A percentile compares a stretch with the other conserved stretches of the same genome.
Evolutionary conservation across 2,888 invertebrate genomes (phyloP).

Genomic region (Sicus ferrugineus): DNA sequence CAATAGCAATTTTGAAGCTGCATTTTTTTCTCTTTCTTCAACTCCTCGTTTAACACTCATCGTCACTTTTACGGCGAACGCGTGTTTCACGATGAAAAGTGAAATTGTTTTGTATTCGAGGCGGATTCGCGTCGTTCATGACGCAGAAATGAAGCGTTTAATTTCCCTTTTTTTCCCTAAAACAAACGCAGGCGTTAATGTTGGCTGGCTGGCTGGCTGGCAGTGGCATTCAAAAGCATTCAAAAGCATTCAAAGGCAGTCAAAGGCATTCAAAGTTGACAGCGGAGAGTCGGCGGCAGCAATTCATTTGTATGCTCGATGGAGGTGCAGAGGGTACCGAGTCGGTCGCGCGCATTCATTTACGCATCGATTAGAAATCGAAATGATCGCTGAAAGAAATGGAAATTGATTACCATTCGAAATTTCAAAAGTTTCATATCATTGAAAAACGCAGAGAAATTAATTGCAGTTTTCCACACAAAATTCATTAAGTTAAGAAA

Average conservation of each 20-base stretch:
- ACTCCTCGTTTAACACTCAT: background rate
- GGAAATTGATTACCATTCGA: too few species aligned
- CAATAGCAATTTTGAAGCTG: background rate
- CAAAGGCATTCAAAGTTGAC: background rate
- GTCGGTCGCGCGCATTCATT: background rate
- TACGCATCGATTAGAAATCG: constrained; percentile 16
- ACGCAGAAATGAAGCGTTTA: background rate
- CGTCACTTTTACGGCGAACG: background rate
- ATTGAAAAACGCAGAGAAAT: too few species aligned
- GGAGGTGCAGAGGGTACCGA: background rate
- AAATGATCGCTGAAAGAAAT: background rate
- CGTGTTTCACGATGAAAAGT: constrained; percentile 7
- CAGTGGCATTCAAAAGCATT: background rate
- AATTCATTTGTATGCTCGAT: constrained; percentile 8
- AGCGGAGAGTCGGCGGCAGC: background rate
- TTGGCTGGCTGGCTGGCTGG: background rate
- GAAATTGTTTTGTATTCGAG: constrained; percentile 13
- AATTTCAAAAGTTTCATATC: too few species aligned
- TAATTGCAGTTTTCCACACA: too few species aligned
- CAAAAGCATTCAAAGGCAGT: background rate
- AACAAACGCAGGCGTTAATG: background rate
- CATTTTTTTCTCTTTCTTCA: background rate
- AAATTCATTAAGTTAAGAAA: too few species aligned
- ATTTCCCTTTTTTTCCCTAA: constrained; percentile 16
- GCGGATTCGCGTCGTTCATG: background rate